Conservation (phyloP, 2,888 invertebrate species). For the Ceramica pisi region DNA sequence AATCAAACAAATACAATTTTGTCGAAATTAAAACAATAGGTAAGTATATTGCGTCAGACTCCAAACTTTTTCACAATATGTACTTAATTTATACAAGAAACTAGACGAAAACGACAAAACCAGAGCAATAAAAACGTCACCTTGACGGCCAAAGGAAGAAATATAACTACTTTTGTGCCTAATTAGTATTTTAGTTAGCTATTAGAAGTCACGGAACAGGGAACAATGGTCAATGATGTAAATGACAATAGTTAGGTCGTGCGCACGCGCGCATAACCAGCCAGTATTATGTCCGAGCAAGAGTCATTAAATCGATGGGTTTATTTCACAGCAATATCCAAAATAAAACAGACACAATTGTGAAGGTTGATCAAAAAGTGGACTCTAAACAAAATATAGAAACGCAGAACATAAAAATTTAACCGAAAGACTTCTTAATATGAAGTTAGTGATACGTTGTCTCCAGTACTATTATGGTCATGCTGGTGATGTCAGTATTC, state of each 20-base stretch:
- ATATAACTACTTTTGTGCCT: conserved; percentile 52
- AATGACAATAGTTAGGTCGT: conserved; percentile 82
- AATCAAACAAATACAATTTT: background rate
- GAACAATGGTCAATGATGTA: conserved; percentile 82
- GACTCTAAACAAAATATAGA: background rate
- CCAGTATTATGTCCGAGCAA: conserved; percentile 53
- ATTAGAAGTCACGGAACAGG: conserved; percentile 82
- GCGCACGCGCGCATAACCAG: conserved; percentile 79
- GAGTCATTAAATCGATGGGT: conserved; percentile 54
- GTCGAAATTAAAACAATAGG: background rate
- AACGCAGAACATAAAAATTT: background rate
- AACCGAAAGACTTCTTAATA: background rate
- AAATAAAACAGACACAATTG: conserved; percentile 2
- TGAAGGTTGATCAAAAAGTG: background rate
- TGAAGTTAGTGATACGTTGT: background rate
- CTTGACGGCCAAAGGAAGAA: conserved; percentile 12
- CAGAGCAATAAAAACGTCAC: conserved; percentile 12
- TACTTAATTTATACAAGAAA: background rate
- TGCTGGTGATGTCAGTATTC: conserved; percentile 20
- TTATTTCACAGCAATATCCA: conserved; percentile 36
- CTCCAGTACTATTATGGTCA: background rate
- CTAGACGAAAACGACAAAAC: background rate
- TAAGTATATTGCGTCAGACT: conserved; percentile 24
- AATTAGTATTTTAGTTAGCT: conserved; percentile 84
- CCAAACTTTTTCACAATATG: conserved; percentile 8